Evolutionary conservation across 2,888 invertebrate genomes (phyloP), one percentile per base, ranked within the genome.

Genomic region (Meloe dianella): DNA sequence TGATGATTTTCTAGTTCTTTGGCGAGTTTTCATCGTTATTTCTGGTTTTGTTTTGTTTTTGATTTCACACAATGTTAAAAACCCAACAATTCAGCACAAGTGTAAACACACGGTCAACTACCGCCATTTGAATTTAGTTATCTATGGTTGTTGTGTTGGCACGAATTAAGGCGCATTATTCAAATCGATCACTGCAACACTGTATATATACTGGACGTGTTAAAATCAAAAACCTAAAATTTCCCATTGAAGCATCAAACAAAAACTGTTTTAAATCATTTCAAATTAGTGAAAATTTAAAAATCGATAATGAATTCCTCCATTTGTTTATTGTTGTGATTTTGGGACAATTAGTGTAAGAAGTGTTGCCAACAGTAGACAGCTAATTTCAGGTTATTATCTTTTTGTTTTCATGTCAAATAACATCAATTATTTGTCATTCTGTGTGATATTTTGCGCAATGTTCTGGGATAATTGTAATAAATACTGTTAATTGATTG

Each of bases 21-120:
- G 35, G 2, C 59, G 59, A 17, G 59, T 59, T 59, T 59, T 59
- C 30, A 59, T 38, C 32, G 35, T 58, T 58, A 14, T 30, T 38
- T 38, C 12, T 20, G 17, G 14, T 29, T 20, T 56, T 38, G 3
- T n/a, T n/a, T 14, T n/a, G n/a, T 10, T 32, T 32, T 10, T 6
- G 1, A 32, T 27, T 27, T 14, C 35, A 41, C 41, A 7, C 7
- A 41, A 17, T 41, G 17, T 17, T 12, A n/a, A 41, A 41, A 35
- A n/a, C n/a, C n/a, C n/a, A n/a, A 35, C 5, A 14, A 14, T 35
- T 4, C 1, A 41, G 10, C 22, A 51, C 51, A 24, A 51, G 10
- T 51, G 47, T 51, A 51, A 51, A 51, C 51, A 51, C 22, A 22
- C 47, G 17, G 0, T 10, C 24, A 51, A 24, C 51, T 22, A 51